Conservation (phyloP, 2,113 vertebrate species). For the Halcyon senegalensis region DNA sequence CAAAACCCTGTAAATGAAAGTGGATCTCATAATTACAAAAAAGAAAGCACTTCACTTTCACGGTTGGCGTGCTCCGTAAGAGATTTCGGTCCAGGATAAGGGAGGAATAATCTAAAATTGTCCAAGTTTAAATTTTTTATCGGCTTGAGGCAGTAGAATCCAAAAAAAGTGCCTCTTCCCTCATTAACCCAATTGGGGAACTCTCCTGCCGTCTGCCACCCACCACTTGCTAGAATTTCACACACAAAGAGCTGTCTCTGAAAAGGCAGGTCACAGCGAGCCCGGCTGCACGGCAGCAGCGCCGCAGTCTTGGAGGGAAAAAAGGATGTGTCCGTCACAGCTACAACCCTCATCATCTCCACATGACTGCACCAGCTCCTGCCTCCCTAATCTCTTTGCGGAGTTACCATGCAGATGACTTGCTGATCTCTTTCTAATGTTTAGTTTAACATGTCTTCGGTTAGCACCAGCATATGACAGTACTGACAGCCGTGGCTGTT, state of each 20-base stretch:
- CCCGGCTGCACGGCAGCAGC: constrained; percentile 23
- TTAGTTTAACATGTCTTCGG: constrained; percentile 82
- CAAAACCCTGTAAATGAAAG: neutral
- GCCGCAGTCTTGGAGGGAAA: neutral
- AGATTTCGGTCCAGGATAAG: constrained; percentile 39
- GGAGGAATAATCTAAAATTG: constrained; percentile 28
- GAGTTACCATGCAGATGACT: constrained; percentile 75
- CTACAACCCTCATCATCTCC: constrained; percentile 54
- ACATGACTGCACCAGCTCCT: constrained; percentile 60
- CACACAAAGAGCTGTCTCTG: constrained; percentile 73
- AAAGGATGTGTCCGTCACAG: constrained; percentile 68
- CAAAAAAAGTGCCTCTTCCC: constrained; percentile 50
- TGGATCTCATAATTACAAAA: constrained; percentile 15
- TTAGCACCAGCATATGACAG: constrained; percentile 84
- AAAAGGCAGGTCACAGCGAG: constrained; percentile 60
- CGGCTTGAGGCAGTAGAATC: constrained; percentile 68
- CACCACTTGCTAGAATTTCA: constrained; percentile 55
- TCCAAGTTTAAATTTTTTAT: constrained; percentile 71
- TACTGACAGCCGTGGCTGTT: constrained; percentile 85
- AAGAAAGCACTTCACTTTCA: neutral
- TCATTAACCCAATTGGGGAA: constrained; percentile 76
- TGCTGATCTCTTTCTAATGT: constrained; percentile 78
- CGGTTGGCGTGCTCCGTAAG: neutral
- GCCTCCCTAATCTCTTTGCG: constrained; percentile 50
- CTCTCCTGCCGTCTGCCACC: constrained; percentile 69